phyloP scores from a whole-genome alignment of 2,797 vertebrate genomes.

The Carcharodon carcharias region DNA sequence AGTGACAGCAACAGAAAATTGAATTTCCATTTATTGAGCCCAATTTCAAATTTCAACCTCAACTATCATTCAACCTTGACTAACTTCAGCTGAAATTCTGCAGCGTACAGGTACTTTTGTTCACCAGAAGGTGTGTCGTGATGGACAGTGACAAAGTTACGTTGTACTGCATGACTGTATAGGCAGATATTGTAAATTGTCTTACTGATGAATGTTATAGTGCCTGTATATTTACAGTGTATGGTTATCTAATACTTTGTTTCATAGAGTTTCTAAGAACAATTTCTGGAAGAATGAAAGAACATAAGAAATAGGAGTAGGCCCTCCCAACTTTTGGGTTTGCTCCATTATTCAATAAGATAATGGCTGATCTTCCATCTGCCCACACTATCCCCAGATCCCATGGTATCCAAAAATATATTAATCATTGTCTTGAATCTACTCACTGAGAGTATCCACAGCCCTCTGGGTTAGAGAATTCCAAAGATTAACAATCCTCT shows the following conservation, averaged over 20 bases:
- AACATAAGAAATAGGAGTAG: background rate
- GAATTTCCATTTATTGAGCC: background rate
- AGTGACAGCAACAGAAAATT: background rate
- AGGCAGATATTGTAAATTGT: background rate
- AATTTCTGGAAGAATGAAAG: background rate
- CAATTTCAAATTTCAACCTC: background rate
- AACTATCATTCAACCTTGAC: background rate
- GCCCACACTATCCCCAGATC: background rate
- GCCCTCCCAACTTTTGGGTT: background rate
- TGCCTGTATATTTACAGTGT: background rate
- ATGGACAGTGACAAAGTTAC: background rate
- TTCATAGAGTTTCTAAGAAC: background rate
- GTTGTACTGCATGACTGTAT: background rate
- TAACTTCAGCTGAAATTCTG: background rate
- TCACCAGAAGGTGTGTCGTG: background rate
- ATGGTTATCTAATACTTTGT: background rate
- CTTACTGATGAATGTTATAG: background rate
- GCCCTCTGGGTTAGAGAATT: background rate
- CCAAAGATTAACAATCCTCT: background rate
- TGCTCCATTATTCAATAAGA: background rate
- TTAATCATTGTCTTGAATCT: background rate
- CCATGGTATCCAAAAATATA: background rate
- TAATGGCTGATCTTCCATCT: background rate
- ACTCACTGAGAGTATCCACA: background rate
- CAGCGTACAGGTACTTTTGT: background rate